Base-by-base conservation (phyloP, 1,140 invertebrate species). In the Drosophila sturtevanti region DNA sequence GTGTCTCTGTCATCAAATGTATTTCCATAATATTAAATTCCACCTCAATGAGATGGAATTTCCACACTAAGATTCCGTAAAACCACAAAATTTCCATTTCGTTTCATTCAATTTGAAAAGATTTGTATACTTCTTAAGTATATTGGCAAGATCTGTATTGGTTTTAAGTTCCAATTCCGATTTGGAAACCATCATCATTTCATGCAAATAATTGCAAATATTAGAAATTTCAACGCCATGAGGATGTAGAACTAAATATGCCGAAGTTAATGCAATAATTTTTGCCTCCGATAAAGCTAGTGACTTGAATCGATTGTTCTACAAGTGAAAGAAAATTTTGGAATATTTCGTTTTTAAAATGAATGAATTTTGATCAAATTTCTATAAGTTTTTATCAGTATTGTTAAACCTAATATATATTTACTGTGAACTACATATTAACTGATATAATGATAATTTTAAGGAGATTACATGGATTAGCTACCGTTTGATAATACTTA, bases 221-320 rank as follows among this genome's bases (percentile, higher is more conserved):
- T 97, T 96, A 91, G 96, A 96, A 3, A 97, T 93, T 64, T 95
- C 96, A 1, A 96, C 96, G 44, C 97, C 97, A 89, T 96, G 96
- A 0, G 97, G 97, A 93, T 98, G 97, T 48, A 98, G 95, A 89
- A 97, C 95, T 31, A 98, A 93, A 92, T 97, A 98, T 37, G 96
- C 96, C 14, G 96, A 95, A 54, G 97, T 95, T 38, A 98, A 92
- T 69, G 96, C 96, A 70, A 96, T 95, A n/a, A 96, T 91, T 84
- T 94, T 95, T 0, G 95, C 95, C 80, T 96, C 95, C 54, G 92
- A 92, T 60, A 93, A 91, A 4, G 92, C 92, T 58, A 94, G 89
- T 69, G 92, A 91, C 35, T 92, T 77, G 7, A 70, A 75, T 7
- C 16, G 16, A 21, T 56, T 44, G 12, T 2, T 31, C 86, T 90